Evolutionary conservation across 2,113 vertebrate species (phyloP).

Genomic region (cat (Felis catus)): DNA sequence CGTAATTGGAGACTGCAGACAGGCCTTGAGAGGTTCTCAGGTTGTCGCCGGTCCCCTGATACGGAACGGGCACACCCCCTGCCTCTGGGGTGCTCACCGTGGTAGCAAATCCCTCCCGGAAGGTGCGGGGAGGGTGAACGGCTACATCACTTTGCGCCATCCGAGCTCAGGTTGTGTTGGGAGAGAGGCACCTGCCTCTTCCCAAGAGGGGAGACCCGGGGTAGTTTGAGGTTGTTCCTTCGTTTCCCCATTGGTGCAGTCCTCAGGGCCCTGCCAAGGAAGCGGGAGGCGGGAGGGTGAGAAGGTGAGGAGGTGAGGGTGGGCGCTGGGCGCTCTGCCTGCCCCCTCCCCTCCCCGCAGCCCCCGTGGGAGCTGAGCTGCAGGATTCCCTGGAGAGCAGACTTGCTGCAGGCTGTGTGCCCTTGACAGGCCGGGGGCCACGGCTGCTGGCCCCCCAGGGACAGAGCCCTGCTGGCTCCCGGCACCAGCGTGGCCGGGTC

Average conservation of each 20-base stretch:
- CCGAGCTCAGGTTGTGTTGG: neutral
- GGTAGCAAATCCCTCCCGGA: neutral
- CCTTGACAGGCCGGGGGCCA: fast-evolving
- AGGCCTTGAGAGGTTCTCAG: no score
- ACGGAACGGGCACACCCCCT: fast-evolving
- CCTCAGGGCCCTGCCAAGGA: neutral
- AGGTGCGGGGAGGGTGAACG: neutral
- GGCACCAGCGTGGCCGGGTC: neutral
- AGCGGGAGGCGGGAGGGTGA: fast-evolving
- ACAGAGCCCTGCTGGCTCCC: neutral
- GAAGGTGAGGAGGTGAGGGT: no score
- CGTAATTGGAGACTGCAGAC: neutral
- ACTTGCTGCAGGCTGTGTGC: neutral
- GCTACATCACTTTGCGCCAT: neutral
- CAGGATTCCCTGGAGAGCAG: neutral
- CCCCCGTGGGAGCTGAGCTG: fast-evolving
- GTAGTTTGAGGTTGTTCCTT: neutral
- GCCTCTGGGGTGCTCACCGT: fast-evolving
- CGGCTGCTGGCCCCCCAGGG: neutral
- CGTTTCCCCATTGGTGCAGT: fast-evolving
- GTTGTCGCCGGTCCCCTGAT: neutral
- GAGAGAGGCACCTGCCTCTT: neutral
- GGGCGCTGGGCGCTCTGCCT: fast-evolving
- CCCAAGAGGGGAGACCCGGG: fast-evolving
- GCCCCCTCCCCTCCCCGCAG: no score